Evolutionary conservation across 2,888 invertebrate species (phyloP).

Genomic region (Ypsolopha sequella): DNA sequence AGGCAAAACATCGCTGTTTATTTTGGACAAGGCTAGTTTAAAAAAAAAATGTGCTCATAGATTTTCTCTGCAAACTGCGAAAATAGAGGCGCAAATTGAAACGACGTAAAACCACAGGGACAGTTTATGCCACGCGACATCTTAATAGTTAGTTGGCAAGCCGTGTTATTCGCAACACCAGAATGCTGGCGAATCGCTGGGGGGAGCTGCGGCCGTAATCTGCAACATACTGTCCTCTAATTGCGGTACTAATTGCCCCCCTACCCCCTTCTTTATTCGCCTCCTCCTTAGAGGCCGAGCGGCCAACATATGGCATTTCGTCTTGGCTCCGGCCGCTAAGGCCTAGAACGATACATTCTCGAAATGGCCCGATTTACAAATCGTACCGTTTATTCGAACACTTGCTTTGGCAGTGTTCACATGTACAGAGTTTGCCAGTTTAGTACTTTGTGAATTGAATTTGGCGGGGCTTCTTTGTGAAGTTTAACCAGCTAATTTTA

Average conservation of each 20-base stretch:
- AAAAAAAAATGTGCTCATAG: background rate
- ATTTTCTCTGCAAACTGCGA: background rate
- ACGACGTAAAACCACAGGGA: constrained; percentile 11
- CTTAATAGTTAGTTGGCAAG: constrained; percentile 64
- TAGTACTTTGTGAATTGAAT: constrained; percentile 2
- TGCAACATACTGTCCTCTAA: constrained; percentile 68
- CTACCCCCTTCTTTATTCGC: constrained; percentile 36
- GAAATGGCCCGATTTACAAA: constrained; percentile 49
- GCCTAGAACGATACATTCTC: constrained; percentile 15
- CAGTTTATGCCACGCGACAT: constrained; percentile 30
- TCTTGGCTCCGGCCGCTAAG: constrained; percentile 23
- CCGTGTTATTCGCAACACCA: constrained; percentile 47
- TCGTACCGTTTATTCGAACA: constrained; percentile 30
- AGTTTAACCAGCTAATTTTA: no score
- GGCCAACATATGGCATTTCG: constrained; percentile 26
- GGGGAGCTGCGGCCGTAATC: constrained; percentile 53
- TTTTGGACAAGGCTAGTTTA: background rate
- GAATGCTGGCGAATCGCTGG: constrained; percentile 44
- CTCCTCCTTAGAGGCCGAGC: constrained; percentile 15
- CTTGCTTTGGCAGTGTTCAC: constrained; percentile 5
- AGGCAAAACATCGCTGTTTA: background rate
- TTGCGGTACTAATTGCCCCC: constrained; percentile 65
- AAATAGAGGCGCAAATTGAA: constrained; percentile 7
- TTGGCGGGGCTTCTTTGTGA: background rate
- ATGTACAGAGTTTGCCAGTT: constrained; percentile 1